These are phyloP conservation scores for Dryas iulia DNA, from an alignment of 1,140 invertebrate species.

Conservation along the genomic window DNA sequence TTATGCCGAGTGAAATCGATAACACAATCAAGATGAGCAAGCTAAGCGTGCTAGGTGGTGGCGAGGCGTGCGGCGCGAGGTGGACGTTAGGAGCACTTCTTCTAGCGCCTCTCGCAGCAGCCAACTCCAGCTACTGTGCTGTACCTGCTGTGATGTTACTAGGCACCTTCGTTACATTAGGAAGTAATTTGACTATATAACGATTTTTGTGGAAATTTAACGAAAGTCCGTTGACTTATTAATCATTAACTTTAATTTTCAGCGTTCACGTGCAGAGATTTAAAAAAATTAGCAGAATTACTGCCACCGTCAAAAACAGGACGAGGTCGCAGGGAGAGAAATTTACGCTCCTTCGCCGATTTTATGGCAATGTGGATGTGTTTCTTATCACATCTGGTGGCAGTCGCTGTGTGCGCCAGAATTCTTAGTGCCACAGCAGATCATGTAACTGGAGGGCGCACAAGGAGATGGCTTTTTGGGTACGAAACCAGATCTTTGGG, in stretches of 20 bases:
- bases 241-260: constrained; percentile 22
- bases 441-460: constrained; percentile 83
- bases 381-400: constrained; percentile 82
- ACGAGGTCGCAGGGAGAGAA: constrained; percentile 63
- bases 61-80: constrained; percentile 63
- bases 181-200: constrained; percentile 45
- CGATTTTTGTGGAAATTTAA: neutral
- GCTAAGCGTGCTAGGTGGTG: constrained; percentile 52
- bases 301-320: constrained; percentile 64
- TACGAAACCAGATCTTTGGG: constrained; percentile 81
- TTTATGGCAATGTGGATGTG: constrained; percentile 84
- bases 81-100: constrained; percentile 68
- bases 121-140: constrained; percentile 67
- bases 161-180: constrained; percentile 49
- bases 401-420: constrained; percentile 83
- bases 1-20: constrained; percentile 43
- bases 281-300: constrained; percentile 62
- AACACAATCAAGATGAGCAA: constrained; percentile 46
- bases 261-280: constrained; percentile 66
- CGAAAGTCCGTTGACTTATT: neutral
- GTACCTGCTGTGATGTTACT: constrained; percentile 61
- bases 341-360: constrained; percentile 66
- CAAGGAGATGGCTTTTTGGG: constrained; percentile 81
- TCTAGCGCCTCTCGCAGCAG: constrained; percentile 63
- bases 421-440: constrained; percentile 84